Percentiles rank a stretch among this genome's conserved stretches.
phyloP scores from a whole-genome alignment of 1,140 invertebrate species.

The Lepidurus packardi region DNA sequence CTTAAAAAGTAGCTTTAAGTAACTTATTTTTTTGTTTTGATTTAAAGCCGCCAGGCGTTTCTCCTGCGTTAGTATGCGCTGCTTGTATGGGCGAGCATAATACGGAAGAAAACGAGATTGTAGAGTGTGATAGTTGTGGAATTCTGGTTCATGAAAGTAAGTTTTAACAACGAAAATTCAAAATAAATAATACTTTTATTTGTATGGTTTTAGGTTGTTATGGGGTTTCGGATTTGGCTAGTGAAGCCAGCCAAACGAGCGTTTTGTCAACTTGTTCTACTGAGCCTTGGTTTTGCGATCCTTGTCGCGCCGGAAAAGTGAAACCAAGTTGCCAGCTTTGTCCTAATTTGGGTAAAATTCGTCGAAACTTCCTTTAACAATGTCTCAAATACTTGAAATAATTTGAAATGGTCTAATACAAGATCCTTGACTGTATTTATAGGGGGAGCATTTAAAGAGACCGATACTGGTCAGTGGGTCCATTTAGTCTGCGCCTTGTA shows the following conservation, averaged over 20 bases:
- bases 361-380: conserved; percentile 24
- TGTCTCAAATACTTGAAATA: conserved; percentile 37
- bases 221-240: conserved; percentile 71
- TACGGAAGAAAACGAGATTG: conserved; percentile 90
- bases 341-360: conserved; percentile 60
- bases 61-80: conserved; percentile 68
- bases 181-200: conserved; percentile 26
- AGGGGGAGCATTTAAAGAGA: conserved; percentile 94
- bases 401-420: conserved; percentile 26
- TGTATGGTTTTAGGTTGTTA: conserved; percentile 65
- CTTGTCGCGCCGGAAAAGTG: conserved; percentile 83
- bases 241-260: conserved; percentile 75
- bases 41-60: conserved; percentile 30
- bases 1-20: conserved; percentile 29
- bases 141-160: conserved; percentile 90
- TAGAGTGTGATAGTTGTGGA: conserved; percentile 93
- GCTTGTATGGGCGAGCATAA: conserved; percentile 88
- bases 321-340: conserved; percentile 83
- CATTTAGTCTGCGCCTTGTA: conserved; percentile 95
- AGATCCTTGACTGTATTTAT: conserved; percentile 38
- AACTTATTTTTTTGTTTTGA: conserved; percentile 20
- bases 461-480: conserved; percentile 93
- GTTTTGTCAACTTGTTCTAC: conserved; percentile 87
- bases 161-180: neutral
- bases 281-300: conserved; percentile 97